Evolutionary conservation across 2,113 vertebrate genomes (phyloP), one percentile per base, ranked within the genome.

Genomic region (Oophaga pumilio): DNA sequence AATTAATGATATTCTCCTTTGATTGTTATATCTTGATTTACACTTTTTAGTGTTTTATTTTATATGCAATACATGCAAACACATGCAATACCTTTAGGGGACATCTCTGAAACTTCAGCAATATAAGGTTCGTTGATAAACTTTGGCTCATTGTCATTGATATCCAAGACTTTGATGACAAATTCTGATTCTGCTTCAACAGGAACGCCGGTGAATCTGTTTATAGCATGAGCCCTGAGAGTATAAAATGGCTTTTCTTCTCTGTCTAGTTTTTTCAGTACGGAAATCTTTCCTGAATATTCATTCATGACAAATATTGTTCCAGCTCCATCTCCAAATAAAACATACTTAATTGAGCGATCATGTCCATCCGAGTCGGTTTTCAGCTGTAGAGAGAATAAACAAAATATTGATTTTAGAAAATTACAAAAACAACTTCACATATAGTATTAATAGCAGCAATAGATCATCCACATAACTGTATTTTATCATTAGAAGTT

Each of bases 31-130:
- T 43, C 33, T 43, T 43, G 3, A 43, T 2, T 43, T 43, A 43
- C 33, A 43, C 33, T 43, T 43, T 43, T 43, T 43, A 43, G 3
- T 5, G 5, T 43, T 1, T 43, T 43, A 43, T 43, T 43, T 7
- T 7, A 13, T 73, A n/a, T n/a, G n/a, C n/a, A n/a, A n/a, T n/a
- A n/a, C n/a, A n/a, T n/a, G n/a, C n/a, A n/a, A n/a, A n/a, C n/a
- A n/a, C n/a, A n/a, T 82, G 66, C 33, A 8, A n/a, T 96, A 99
- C 98, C 98, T 69, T 92, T 92, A 86, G 96, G 95, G 87, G 96
- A 97, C 97, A 99, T 98, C 92, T 99, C 98, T 2, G 97, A 96
- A 89, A 99, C 94, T 88, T 92, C 95, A 90, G 96, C 96, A 85
- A 94, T 91, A 90, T 99, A 99, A 10, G 97, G 97, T 89, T 94